These are phyloP conservation scores for Pollenia amentaria DNA, from an alignment of 2,888 invertebrate genomes.

Conservation along the genomic window DNA sequence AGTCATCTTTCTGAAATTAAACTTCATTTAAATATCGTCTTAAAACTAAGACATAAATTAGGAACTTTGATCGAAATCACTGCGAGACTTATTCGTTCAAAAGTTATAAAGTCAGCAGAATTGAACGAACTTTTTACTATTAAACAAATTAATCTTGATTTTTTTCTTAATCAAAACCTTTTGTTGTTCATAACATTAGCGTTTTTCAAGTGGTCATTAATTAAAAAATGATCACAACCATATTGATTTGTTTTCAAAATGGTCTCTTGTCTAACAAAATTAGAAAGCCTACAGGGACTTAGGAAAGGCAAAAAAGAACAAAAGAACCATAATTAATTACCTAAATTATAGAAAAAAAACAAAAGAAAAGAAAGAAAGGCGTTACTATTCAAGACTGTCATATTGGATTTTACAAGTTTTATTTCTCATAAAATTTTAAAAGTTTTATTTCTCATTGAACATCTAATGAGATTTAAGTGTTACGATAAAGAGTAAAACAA, in stretches of 20 bases:
- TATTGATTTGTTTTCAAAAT: conserved; percentile 31
- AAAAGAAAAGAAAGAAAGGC: no score
- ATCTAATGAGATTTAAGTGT: conserved; percentile 27
- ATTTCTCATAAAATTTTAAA: neutral
- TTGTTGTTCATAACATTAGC: no score
- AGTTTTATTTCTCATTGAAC: neutral
- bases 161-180: no score
- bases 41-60: no score
- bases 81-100: no score
- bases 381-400: neutral
- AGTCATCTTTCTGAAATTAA: no score
- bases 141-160: no score
- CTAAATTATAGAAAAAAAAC: neutral
- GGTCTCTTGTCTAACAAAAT: neutral
- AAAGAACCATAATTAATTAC: conserved; percentile 1
- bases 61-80: no score
- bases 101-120: no score
- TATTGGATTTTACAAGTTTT: neutral
- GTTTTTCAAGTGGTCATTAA: neutral
- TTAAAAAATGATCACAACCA: conserved; percentile 18
- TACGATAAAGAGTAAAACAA: neutral
- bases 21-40: no score
- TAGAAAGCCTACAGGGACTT: neutral
- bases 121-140: no score
- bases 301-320: neutral